These are phyloP conservation scores for Okamejei kenojei DNA, from an alignment of 2,797 vertebrate species.

Conservation along the genomic window DNA sequence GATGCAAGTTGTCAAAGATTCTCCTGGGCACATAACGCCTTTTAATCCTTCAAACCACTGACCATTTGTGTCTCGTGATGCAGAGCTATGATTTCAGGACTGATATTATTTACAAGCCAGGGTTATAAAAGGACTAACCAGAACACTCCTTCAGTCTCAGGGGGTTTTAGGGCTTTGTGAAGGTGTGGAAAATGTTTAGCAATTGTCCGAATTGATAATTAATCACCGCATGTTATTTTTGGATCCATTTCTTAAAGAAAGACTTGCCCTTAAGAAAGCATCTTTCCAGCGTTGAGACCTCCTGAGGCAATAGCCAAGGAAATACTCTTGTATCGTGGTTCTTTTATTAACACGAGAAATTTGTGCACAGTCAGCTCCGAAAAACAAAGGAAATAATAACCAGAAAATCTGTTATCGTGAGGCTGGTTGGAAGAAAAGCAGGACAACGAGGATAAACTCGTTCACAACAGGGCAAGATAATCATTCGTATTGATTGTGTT, in stretches of 20 bases:
- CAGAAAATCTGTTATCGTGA: background rate
- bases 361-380: background rate
- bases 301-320: background rate
- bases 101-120: background rate
- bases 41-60: background rate
- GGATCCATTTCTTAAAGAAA: background rate
- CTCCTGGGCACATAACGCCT: background rate
- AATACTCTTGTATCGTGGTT: background rate
- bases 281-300: no score
- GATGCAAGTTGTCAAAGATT: conserved; percentile 7
- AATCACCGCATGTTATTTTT: background rate
- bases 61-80: background rate
- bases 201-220: background rate
- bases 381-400: background rate
- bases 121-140: background rate
- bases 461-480: background rate
- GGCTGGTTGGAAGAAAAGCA: background rate
- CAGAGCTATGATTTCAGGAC: background rate
- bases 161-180: background rate
- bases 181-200: background rate
- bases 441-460: background rate
- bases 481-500: background rate
- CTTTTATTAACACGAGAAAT: background rate
- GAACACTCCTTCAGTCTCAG: background rate
- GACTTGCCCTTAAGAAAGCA: background rate